These are phyloP conservation scores for Catotricha subobsoleta DNA, from an alignment of 2,888 invertebrate genomes.

Conservation along the genomic window DNA sequence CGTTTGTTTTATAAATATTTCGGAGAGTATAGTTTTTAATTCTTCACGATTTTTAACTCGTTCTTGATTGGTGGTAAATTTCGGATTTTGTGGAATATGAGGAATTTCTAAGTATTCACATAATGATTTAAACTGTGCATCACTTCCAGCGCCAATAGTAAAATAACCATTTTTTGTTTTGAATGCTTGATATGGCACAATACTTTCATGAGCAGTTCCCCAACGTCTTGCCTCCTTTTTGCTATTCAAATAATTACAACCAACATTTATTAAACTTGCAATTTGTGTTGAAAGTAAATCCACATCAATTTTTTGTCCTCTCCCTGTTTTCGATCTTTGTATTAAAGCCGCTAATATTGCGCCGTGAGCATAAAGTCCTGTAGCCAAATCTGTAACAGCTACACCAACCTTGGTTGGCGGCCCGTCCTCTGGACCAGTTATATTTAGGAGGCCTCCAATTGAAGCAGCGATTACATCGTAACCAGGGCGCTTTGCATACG, in stretches of 20 bases:
- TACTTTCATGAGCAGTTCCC: slow-evolving; percentile 88
- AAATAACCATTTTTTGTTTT: slow-evolving; percentile 64
- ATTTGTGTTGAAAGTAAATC: slow-evolving; percentile 87
- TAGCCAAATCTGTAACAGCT: slow-evolving; percentile 81
- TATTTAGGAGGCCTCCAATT: slow-evolving; percentile 72
- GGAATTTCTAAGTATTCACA: slow-evolving; percentile 43
- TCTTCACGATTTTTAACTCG: slow-evolving; percentile 60
- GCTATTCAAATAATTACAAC: slow-evolving; percentile 75
- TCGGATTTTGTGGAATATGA: slow-evolving; percentile 40
- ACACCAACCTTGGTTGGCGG: slow-evolving; percentile 84
- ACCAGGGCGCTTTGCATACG: slow-evolving; percentile 73
- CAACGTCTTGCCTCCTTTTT: slow-evolving; percentile 57
- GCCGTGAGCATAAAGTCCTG: slow-evolving; percentile 87
- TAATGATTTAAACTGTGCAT: slow-evolving; percentile 58
- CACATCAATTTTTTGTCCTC: slow-evolving; percentile 85
- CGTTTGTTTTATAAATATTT: slow-evolving; percentile 41
- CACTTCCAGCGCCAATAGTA: slow-evolving; percentile 75
- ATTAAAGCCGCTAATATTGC: slow-evolving; percentile 83
- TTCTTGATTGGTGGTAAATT: slow-evolving; percentile 50
- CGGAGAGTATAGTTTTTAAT: slow-evolving; percentile 42
- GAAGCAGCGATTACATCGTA: slow-evolving; percentile 94
- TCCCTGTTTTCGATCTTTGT: slow-evolving; percentile 51
- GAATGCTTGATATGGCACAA: slow-evolving; percentile 90
- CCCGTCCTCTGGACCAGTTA: slow-evolving; percentile 71
- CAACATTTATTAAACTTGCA: slow-evolving; percentile 73